These are phyloP conservation scores for Paramisgurnus dabryanus DNA, from an alignment of 2,113 vertebrate genomes.

Conservation along the genomic window DNA sequence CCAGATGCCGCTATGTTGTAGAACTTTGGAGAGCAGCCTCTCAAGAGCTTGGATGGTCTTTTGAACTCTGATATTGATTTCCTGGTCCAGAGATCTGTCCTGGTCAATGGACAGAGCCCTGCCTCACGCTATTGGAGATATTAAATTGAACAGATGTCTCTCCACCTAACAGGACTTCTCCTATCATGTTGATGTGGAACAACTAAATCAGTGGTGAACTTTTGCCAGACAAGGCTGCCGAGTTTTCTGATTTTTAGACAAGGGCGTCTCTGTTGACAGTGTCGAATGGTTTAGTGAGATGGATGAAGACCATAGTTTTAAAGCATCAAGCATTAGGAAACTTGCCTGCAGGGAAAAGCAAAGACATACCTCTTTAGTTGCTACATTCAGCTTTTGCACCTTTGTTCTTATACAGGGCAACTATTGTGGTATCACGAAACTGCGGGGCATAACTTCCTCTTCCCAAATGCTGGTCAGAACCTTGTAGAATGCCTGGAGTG, in stretches of 20 bases:
- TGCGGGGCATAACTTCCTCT: background rate
- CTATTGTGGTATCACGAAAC: background rate
- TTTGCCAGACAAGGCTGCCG: no score
- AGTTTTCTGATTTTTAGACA: background rate
- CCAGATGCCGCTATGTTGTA: no score
- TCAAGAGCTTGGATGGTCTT: no score
- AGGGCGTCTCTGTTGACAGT: no score
- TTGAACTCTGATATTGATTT: no score
- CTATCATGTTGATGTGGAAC: no score
- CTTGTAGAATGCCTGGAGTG: background rate
- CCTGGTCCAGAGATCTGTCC: no score
- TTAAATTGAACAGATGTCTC: no score
- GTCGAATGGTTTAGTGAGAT: no score
- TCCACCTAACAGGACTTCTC: no score
- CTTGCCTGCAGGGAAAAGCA: background rate
- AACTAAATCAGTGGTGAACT: no score
- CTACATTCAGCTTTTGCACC: background rate
- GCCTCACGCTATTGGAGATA: background rate
- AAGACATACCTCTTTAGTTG: slow-evolving; percentile 6
- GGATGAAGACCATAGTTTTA: background rate
- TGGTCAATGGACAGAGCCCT: background rate
- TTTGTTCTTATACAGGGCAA: slow-evolving; percentile 17
- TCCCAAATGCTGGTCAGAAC: background rate
- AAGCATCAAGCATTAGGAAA: no score
- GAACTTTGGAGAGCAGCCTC: background rate